A percentile compares a stretch with the other conserved stretches of the same genome.
These are phyloP conservation scores for Phoenicopterus ruber DNA, from an alignment of 2,113 vertebrate species.

Conservation along the genomic window DNA sequence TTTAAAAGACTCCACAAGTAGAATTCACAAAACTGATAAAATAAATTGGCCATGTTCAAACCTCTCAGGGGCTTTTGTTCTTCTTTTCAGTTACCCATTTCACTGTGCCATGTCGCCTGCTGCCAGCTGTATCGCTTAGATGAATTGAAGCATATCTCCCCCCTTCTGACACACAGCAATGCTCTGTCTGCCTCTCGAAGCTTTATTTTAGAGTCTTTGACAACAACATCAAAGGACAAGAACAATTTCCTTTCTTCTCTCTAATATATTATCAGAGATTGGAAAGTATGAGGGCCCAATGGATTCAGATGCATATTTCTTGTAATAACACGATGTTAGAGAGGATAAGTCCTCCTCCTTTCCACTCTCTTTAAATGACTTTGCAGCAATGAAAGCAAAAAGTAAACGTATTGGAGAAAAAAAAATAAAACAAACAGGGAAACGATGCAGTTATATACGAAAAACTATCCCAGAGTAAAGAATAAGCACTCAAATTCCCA, in stretches of 20 bases:
- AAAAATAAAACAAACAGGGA: not conserved
- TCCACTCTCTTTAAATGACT: constrained; percentile 10
- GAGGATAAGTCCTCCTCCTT: not conserved
- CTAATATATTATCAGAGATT: constrained; percentile 1
- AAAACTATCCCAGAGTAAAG: constrained; percentile 9
- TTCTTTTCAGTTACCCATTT: not conserved
- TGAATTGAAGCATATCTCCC: not conserved
- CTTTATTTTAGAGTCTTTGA: constrained; percentile 33
- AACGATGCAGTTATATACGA: constrained; percentile 43
- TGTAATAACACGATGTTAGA: not conserved
- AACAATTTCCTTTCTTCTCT: constrained; percentile 38
- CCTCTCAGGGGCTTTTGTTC: not conserved
- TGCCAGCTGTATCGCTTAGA: not conserved
- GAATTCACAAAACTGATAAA: not conserved
- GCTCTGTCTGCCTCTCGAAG: not conserved
- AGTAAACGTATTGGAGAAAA: not conserved
- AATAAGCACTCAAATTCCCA: constrained; percentile 25
- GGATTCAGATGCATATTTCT: constrained; percentile 25
- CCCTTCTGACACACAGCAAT: not conserved
- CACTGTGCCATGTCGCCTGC: not conserved
- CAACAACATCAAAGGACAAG: constrained; percentile 28
- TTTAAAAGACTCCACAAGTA: not conserved
- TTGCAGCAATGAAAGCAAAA: constrained; percentile 16
- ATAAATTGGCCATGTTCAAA: not conserved
- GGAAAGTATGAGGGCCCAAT: not conserved